Evolutionary conservation across 1,140 invertebrate species (phyloP).

Genomic region (Pristionchus pacificus): DNA sequence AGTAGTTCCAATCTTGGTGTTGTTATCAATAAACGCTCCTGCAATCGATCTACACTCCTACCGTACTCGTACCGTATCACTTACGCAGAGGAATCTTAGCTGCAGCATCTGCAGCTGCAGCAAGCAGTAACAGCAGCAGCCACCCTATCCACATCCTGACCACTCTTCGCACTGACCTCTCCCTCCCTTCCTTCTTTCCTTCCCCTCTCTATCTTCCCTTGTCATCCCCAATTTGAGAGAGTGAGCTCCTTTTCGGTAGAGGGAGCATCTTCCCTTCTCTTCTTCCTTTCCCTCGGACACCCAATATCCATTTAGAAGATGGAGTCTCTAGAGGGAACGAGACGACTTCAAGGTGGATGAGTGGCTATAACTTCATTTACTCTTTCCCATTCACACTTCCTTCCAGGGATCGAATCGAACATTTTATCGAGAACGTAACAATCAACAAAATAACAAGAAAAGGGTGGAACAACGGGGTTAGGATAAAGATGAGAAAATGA

Average conservation of each 20-base stretch:
- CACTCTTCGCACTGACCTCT: not conserved
- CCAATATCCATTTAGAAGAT: too few species aligned
- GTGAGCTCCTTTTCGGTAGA: conserved; percentile 7
- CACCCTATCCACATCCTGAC: too few species aligned
- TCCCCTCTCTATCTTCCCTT: not conserved
- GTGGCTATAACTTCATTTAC: too few species aligned
- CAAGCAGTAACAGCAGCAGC: conserved; percentile 4
- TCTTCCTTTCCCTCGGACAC: not conserved
- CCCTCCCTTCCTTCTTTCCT: not conserved
- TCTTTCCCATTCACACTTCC: too few species aligned
- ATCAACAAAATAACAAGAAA: too few species aligned
- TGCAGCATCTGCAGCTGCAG: conserved; percentile 4
- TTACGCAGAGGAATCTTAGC: conserved; percentile 20
- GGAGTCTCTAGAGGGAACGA: too few species aligned
- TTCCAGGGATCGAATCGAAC: too few species aligned
- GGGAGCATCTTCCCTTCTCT: not conserved
- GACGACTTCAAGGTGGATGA: too few species aligned
- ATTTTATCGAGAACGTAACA: too few species aligned
- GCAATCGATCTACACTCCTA: not conserved
- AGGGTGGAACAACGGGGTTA: too few species aligned
- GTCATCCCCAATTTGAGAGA: conserved; percentile 18
- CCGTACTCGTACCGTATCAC: not conserved
- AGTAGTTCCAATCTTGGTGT: conserved; percentile 23
- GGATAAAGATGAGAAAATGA: too few species aligned
- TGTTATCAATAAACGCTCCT: conserved; percentile 26